These are phyloP conservation scores for Melieria crassipennis DNA, from an alignment of 2,888 invertebrate genomes.

Conservation along the genomic window DNA sequence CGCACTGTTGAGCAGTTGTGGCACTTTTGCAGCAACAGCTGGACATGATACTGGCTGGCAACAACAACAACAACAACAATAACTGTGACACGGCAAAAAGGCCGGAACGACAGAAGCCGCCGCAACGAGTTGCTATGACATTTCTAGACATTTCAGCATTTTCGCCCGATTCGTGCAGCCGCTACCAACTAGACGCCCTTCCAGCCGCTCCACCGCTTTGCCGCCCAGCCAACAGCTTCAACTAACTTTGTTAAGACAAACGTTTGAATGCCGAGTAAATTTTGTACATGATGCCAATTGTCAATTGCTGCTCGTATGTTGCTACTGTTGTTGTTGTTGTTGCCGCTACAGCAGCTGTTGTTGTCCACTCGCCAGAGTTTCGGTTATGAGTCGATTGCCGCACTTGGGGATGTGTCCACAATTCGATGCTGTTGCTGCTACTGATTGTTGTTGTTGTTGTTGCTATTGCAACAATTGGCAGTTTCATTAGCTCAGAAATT, in stretches of 20 bases:
- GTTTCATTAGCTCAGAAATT: no score
- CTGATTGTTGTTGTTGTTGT: constrained; percentile 12
- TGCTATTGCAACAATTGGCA: background rate
- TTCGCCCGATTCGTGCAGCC: background rate
- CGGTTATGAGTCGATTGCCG: no score
- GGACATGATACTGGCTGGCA: background rate
- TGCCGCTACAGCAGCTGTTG: constrained; percentile 32
- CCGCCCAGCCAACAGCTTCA: background rate
- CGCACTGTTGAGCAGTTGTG: no score
- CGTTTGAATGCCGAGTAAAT: constrained; percentile 44
- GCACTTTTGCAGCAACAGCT: background rate
- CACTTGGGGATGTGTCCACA: no score
- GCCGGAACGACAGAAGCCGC: constrained; percentile 14
- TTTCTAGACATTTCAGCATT: constrained; percentile 30
- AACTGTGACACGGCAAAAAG: no score
- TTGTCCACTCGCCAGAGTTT: constrained; percentile 6
- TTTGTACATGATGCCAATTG: constrained; percentile 47
- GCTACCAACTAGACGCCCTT: background rate
- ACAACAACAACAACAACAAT: background rate
- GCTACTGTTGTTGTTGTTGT: constrained; percentile 30
- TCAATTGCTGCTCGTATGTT: constrained; percentile 42
- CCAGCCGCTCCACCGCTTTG: no score
- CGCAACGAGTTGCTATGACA: constrained; percentile 24
- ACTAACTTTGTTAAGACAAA: constrained; percentile 24
- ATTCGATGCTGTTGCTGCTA: constrained; percentile 2